Conservation (phyloP, 2,888 invertebrate species). For the Oxyscelio sp. region DNA sequence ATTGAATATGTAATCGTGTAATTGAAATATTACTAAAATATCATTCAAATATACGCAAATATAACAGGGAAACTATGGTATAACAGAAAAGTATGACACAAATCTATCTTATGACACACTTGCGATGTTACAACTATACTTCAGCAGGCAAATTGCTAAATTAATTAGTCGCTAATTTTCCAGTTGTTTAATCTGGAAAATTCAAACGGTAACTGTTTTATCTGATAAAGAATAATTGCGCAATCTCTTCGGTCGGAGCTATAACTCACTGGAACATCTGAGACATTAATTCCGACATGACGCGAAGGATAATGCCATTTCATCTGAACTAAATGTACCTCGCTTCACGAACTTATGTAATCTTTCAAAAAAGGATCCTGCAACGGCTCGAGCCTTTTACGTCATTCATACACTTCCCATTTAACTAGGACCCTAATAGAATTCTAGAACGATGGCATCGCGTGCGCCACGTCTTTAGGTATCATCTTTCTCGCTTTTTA, state of each 20-base stretch:
- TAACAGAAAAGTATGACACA: no score
- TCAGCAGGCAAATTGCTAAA: no score
- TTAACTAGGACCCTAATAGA: constrained; percentile 32
- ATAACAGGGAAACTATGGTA: no score
- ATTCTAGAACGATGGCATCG: constrained; percentile 17
- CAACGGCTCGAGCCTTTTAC: background rate
- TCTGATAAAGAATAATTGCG: constrained; percentile 33
- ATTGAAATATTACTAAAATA: no score
- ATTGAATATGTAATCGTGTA: no score
- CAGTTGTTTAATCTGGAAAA: no score
- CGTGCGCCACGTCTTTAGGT: constrained; percentile 10
- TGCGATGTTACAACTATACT: no score
- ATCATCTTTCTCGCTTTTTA: constrained; percentile 25
- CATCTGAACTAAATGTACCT: constrained; percentile 39
- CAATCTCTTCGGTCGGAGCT: constrained; percentile 27
- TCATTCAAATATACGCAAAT: no score
- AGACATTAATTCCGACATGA: constrained; percentile 54
- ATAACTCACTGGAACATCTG: constrained; percentile 50
- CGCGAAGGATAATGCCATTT: constrained; percentile 52
- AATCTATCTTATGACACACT: no score
- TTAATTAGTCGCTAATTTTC: no score
- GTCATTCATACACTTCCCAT: constrained; percentile 36
- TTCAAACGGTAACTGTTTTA: no score
- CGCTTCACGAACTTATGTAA: constrained; percentile 5
- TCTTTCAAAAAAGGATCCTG: constrained; percentile 14